A percentile compares a stretch with the other conserved stretches of the same genome.
phyloP scores from a whole-genome alignment of 2,113 vertebrate species.

The Ascaphus truei region DNA sequence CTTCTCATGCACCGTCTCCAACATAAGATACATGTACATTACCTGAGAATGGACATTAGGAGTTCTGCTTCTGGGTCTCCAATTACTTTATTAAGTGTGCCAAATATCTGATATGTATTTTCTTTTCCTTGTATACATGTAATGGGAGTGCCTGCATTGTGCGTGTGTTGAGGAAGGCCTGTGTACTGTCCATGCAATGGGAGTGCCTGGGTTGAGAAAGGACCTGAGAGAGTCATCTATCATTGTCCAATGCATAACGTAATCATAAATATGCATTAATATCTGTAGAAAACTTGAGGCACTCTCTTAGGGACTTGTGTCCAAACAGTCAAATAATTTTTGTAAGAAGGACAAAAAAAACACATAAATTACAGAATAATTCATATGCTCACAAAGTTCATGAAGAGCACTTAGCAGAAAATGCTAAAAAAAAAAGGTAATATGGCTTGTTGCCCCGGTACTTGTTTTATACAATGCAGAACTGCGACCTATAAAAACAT shows the following conservation, averaged over 20 bases:
- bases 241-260: conserved; percentile 2
- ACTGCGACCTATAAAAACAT: too few species aligned
- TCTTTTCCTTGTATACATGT: too few species aligned
- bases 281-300: conserved; percentile 6
- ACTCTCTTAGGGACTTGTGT: conserved; percentile 15
- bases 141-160: background rate
- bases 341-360: background rate
- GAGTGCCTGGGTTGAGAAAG: background rate
- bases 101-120: too few species aligned
- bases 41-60: too few species aligned
- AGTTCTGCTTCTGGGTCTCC: too few species aligned
- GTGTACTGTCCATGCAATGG: background rate
- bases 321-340: conserved; percentile 4
- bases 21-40: too few species aligned
- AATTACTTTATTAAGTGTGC: too few species aligned
- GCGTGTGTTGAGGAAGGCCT: background rate
- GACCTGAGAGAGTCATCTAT: conserved; percentile 6
- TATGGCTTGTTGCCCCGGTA: background rate
- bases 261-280: conserved; percentile 9
- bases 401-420: background rate
- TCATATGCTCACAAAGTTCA: background rate
- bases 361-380: background rate
- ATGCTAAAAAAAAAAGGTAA: too few species aligned
- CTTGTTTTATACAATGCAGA: background rate
- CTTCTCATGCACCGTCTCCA: too few species aligned